Evolutionary conservation across 1,140 invertebrate species (phyloP).

Genomic region (Araneus ventricosus): DNA sequence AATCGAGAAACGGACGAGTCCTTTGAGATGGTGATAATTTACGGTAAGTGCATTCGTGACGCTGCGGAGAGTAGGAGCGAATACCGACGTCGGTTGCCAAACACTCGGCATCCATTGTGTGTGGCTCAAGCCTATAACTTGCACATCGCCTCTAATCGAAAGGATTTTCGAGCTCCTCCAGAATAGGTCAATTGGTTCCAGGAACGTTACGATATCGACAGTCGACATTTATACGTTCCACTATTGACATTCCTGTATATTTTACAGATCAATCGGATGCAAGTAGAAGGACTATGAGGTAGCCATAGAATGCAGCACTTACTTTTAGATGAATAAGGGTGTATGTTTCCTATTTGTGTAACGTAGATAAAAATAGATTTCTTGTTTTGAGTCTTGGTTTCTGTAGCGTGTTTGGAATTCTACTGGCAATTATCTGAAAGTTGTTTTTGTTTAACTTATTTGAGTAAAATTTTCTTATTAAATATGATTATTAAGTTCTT

Average conservation of each 20-base stretch:
- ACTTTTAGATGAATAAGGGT: not conserved
- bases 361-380: too few species aligned
- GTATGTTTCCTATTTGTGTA: not conserved
- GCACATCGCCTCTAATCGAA: not conserved
- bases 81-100: conserved; percentile 14
- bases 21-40: not conserved
- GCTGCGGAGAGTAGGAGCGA: not conserved
- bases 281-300: not conserved
- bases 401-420: too few species aligned
- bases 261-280: not conserved
- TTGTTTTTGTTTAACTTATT: too few species aligned
- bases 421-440: too few species aligned
- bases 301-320: not conserved
- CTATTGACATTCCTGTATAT: not conserved
- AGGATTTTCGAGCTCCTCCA: not conserved
- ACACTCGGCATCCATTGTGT: not conserved
- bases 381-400: too few species aligned
- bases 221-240: not conserved
- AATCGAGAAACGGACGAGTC: not conserved
- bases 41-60: conserved; percentile 2
- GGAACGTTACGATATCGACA: not conserved
- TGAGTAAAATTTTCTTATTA: too few species aligned
- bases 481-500: too few species aligned
- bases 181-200: not conserved
- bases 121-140: not conserved